Conservation (phyloP, 2,113 vertebrate species). For the Alligator sinensis region DNA sequence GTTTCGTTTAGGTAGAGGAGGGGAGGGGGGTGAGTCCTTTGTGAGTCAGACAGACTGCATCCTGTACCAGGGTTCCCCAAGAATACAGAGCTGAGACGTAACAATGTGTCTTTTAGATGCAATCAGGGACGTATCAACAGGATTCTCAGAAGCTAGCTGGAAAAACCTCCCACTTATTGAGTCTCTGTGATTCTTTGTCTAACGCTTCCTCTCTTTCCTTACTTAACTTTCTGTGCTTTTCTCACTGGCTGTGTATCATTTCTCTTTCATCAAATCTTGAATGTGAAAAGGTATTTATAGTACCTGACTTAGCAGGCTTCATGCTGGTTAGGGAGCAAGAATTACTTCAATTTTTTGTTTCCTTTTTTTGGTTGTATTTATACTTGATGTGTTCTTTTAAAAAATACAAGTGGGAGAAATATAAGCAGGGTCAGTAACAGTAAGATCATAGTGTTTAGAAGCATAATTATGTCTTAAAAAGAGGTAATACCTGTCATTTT, state of each 20-base stretch:
- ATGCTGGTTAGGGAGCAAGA: neutral
- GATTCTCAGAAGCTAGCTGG: neutral
- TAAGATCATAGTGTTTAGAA: neutral
- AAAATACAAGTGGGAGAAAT: neutral
- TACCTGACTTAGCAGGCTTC: neutral
- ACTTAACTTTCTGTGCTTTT: neutral
- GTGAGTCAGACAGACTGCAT: no score
- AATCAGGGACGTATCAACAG: neutral
- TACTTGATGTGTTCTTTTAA: neutral
- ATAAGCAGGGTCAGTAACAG: neutral
- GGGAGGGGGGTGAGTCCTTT: no score
- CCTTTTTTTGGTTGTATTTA: neutral
- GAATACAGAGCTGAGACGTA: no score
- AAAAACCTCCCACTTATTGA: neutral
- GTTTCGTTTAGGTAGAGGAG: no score
- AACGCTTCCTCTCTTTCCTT: neutral
- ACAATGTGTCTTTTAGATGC: neutral
- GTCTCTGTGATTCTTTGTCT: neutral
- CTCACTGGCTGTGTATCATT: neutral
- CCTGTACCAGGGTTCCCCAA: no score
- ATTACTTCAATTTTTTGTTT: neutral
- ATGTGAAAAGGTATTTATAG: neutral
- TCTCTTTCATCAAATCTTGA: neutral
- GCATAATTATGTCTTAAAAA: neutral
- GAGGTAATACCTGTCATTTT: neutral